Base-by-base conservation (phyloP, 2,888 invertebrate species). In the Tubulanus polymorphus region DNA sequence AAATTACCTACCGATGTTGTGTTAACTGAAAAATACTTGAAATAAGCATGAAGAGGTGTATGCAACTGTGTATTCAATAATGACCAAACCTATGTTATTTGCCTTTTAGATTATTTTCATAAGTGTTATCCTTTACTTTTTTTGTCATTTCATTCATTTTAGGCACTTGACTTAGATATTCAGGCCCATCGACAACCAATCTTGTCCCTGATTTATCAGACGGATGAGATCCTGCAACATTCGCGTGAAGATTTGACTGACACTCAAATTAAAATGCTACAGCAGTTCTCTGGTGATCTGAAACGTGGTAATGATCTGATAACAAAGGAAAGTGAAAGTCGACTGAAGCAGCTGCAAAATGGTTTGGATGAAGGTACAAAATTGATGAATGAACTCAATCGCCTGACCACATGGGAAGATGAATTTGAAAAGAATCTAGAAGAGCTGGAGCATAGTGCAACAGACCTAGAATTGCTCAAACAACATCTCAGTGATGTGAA, bases 391-490 rank as follows among this genome's bases (percentile, higher is more conserved):
- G 67, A 67, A 47, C 53, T 56, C 30, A 20, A n/a, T 29, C 61
- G 56, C 32, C 61, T 66, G 35, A 58, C 56, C 18, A 46, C 47
- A 15, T 66, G 67, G 65, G 52, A 66, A 51, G 41, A 37, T 25
- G 51, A 56, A 3, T 54, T 63, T 3, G 60, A 63, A 47, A 45
- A 48, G 10, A 28, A 46, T 15, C 53, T 61, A 32, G 86, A 89
- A 30, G 88, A 88, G 26, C 81, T 94, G 63, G 93, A 93, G 80
- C 89, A 90, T 69, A 89, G 90, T 65, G 91, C 91, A 15, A 86
- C 91, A 37, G 88, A 88, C 60, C 81, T 94, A 63, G 90, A 90
- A 68, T 45, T 45, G 30, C 51, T 65, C 23, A 26, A 27, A 12
- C 32, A 32, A 27, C 58, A 56, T 41, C 35, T 48, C 6, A 57